These are phyloP conservation scores for Drosophila santomea DNA, from an alignment of 1,140 invertebrate genomes.

Conservation along the genomic window DNA sequence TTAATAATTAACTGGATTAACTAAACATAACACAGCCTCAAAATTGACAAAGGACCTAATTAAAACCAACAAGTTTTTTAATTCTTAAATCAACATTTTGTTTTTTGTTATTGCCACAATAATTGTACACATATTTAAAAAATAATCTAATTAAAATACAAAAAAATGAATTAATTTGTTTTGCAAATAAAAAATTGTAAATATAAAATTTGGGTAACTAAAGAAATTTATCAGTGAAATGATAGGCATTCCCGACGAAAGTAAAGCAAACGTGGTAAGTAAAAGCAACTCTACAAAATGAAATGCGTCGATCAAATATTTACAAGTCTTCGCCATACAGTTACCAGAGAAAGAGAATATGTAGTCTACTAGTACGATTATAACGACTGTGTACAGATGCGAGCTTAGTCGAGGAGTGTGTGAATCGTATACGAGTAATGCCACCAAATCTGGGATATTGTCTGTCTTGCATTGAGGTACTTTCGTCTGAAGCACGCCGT, in stretches of 20 bases:
- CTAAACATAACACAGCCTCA: conserved; percentile 1
- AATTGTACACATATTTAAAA: neutral
- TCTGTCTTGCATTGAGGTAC: conserved; percentile 83
- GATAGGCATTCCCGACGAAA: conserved; percentile 27
- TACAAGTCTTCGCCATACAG: conserved; percentile 50
- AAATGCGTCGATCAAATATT: conserved; percentile 63
- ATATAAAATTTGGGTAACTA: neutral
- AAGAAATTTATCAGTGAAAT: neutral
- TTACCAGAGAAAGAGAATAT: conserved; percentile 33
- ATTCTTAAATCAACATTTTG: too few species aligned
- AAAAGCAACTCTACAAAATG: conserved; percentile 43
- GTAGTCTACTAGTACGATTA: conserved; percentile 40
- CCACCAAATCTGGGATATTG: conserved; percentile 58
- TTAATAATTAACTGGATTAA: neutral
- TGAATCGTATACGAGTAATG: conserved; percentile 35
- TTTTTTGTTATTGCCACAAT: neutral
- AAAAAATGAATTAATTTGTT: neutral
- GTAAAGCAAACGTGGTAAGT: conserved; percentile 6
- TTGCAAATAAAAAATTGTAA: neutral
- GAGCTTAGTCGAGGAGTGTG: conserved; percentile 44
- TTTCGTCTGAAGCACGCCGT: conserved; percentile 78
- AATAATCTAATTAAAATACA: neutral
- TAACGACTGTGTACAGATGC: conserved; percentile 44
- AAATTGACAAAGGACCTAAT: neutral
- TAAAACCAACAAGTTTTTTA: neutral